Conservation (phyloP, 2,888 invertebrate species). For the Nymphalis c-album region DNA sequence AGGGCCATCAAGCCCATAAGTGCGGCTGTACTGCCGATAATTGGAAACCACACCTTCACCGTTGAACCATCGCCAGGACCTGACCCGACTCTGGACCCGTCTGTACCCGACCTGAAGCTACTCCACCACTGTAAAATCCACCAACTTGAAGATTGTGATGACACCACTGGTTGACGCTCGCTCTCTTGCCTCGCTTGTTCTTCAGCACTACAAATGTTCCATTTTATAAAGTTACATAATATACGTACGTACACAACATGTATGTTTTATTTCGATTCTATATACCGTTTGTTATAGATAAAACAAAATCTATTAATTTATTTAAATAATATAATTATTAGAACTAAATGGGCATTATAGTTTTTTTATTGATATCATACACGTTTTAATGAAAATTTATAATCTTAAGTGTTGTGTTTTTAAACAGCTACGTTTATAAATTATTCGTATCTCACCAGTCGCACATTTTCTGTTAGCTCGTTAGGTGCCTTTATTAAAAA, state of each 20-base stretch:
- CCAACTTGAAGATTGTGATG: slow-evolving; percentile 30
- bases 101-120: too few relatives aligned
- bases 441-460: slow-evolving; percentile 52
- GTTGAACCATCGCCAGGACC: slow-evolving; percentile 11
- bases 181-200: slow-evolving; percentile 43
- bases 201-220: slow-evolving; percentile 47
- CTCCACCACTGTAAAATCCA: slow-evolving; percentile 17
- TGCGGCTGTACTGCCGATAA: slow-evolving; percentile 42
- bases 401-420: too few relatives aligned
- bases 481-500: slow-evolving; percentile 8
- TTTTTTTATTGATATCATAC: too few relatives aligned
- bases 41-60: slow-evolving; percentile 41
- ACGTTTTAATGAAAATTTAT: too few relatives aligned
- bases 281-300: too few relatives aligned
- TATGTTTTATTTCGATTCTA: too few relatives aligned
- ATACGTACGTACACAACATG: too few relatives aligned
- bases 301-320: too few relatives aligned
- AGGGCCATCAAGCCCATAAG: slow-evolving; percentile 36
- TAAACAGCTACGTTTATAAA: neutral
- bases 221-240: neutral
- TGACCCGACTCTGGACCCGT: too few relatives aligned
- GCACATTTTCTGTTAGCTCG: slow-evolving; percentile 47
- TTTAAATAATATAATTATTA: too few relatives aligned
- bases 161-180: slow-evolving; percentile 4
- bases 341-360: too few relatives aligned